Conservation (phyloP, 2,113 vertebrate species). For the Crotalus horridus region DNA sequence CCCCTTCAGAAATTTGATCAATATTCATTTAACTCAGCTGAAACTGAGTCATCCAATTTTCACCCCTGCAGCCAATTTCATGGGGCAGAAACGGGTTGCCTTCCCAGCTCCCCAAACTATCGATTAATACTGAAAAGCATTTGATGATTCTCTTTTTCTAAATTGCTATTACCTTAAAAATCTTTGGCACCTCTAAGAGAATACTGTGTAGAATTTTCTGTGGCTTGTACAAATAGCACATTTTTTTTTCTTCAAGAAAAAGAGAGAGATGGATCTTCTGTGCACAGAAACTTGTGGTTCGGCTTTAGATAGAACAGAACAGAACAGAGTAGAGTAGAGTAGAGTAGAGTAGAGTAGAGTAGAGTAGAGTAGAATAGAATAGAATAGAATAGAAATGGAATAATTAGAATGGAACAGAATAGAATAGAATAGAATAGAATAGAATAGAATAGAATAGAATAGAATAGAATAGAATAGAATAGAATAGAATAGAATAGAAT, state of each 20-base stretch:
- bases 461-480: too few species aligned
- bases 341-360: too few species aligned
- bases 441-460: too few species aligned
- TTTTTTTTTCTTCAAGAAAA: not conserved
- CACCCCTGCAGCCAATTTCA: not conserved
- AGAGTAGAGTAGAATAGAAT: too few species aligned
- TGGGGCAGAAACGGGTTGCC: not conserved
- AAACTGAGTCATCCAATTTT: not conserved
- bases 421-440: too few species aligned
- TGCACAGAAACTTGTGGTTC: not conserved
- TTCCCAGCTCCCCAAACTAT: not conserved
- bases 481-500: too few species aligned
- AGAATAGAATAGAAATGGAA: too few species aligned
- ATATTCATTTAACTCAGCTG: not conserved
- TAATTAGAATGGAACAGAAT: too few species aligned
- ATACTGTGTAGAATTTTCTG: not conserved
- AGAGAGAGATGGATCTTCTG: not conserved
- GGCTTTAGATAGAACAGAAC: not conserved
- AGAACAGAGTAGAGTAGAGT: too few species aligned
- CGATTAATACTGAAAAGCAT: not conserved
- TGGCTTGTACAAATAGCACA: not conserved
- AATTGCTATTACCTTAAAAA: not conserved
- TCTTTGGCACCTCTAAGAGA: not conserved
- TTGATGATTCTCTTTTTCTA: not conserved
- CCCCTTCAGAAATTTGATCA: not conserved